phyloP scores from a whole-genome alignment of 2,888 invertebrate species.

The Caenorhabditis wallacei region DNA sequence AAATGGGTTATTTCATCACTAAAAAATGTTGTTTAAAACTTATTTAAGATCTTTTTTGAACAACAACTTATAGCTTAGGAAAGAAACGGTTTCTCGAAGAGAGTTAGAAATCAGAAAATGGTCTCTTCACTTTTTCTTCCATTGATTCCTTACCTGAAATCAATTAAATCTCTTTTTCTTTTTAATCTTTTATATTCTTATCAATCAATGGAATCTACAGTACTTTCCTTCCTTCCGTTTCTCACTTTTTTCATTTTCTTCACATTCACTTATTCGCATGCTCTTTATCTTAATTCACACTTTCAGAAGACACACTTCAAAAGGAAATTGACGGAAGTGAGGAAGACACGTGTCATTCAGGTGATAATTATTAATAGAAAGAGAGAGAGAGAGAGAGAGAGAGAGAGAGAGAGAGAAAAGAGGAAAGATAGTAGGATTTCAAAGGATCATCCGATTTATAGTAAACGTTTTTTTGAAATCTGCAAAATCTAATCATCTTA shows the following conservation, averaged over 20 bases:
- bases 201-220: constrained; percentile 30
- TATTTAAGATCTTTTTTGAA: too few species aligned
- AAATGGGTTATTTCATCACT: too few species aligned
- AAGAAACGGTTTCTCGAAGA: too few species aligned
- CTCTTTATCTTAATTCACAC: neutral
- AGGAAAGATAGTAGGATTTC: neutral
- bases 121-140: neutral
- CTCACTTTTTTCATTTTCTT: neutral
- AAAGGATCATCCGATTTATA: neutral
- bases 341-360: neutral
- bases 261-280: constrained; percentile 3
- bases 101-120: neutral
- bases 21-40: too few species aligned
- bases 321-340: neutral
- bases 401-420: neutral
- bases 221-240: constrained; percentile 6
- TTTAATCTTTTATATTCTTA: too few species aligned
- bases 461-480: too few species aligned
- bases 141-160: too few species aligned
- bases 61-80: too few species aligned
- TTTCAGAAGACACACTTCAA: neutral
- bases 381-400: neutral
- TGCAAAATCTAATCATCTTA: neutral
- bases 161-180: constrained; percentile 8
- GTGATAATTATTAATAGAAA: neutral